A percentile compares a stretch with the other conserved stretches of the same genome.
Evolutionary conservation across 2,888 invertebrate species (phyloP).

Genomic region (Troides aeacus): DNA sequence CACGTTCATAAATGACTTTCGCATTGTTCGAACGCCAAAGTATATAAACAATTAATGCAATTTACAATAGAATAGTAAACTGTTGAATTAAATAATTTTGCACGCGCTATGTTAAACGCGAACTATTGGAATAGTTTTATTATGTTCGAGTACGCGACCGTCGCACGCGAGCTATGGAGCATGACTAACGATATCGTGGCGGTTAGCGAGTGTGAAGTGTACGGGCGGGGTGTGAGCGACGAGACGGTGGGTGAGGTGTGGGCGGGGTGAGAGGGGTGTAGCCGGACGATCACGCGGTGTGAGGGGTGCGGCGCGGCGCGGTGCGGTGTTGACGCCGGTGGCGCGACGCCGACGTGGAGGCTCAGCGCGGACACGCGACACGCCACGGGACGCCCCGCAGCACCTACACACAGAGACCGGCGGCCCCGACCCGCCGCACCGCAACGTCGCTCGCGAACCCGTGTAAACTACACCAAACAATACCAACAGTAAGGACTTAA

Average conservation of each 20-base stretch:
- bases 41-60: not conserved
- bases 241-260: not conserved
- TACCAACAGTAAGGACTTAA: no score
- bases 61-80: not conserved
- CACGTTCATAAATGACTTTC: constrained; percentile 33
- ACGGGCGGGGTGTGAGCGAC: constrained; percentile 53
- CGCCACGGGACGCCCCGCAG: constrained; percentile 60
- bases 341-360: constrained; percentile 79
- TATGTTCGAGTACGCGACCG: constrained; percentile 27
- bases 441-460: constrained; percentile 2
- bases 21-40: constrained; percentile 32
- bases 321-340: constrained; percentile 41
- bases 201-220: constrained; percentile 41
- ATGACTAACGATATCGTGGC: constrained; percentile 35
- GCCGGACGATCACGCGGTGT: constrained; percentile 45
- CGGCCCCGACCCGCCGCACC: constrained; percentile 11
- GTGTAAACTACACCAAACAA: not conserved
- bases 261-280: no score
- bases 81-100: not conserved
- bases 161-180: constrained; percentile 23
- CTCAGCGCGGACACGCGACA: constrained; percentile 71
- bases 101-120: constrained; percentile 21
- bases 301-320: constrained; percentile 37
- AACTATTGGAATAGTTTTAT: constrained; percentile 7
- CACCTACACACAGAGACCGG: constrained; percentile 31